A percentile compares a stretch with the other conserved stretches of the same genome.
phyloP scores from a whole-genome alignment of 1,140 invertebrate genomes.

The Hylaeus volcanicus region DNA sequence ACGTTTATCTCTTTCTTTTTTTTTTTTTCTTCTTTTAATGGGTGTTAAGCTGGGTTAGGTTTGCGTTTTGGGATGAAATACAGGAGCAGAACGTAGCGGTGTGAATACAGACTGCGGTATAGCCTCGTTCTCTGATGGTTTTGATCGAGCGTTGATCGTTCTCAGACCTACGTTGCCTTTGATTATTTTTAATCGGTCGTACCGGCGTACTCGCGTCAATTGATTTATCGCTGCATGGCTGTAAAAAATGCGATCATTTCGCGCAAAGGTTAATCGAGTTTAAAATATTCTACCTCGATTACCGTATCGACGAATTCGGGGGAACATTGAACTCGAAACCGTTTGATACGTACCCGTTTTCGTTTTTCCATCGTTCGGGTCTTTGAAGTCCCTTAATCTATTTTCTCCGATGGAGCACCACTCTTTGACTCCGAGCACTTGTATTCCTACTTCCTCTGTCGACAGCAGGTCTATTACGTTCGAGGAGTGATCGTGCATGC shows the following conservation, averaged over 20 bases:
- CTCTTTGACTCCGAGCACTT: not conserved
- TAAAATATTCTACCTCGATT: constrained; percentile 56
- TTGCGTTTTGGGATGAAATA: constrained; percentile 9
- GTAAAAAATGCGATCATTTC: constrained; percentile 56
- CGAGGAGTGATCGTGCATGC: not conserved
- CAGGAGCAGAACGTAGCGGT: not conserved
- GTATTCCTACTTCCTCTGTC: not conserved
- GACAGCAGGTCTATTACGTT: not conserved
- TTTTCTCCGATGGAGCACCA: not conserved
- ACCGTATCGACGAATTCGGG: constrained; percentile 34
- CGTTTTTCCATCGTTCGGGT: not conserved
- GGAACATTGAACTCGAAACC: constrained; percentile 9
- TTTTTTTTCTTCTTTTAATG: not conserved
- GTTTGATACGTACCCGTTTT: constrained; percentile 29
- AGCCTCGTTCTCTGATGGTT: constrained; percentile 37
- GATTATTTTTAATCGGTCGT: constrained; percentile 60
- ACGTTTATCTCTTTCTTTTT: not conserved
- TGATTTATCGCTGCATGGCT: constrained; percentile 52
- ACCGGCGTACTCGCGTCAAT: constrained; percentile 43
- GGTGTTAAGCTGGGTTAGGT: not conserved
- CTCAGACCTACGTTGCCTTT: constrained; percentile 27
- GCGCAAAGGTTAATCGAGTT: constrained; percentile 60
- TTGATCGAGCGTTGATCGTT: constrained; percentile 52
- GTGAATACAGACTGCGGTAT: constrained; percentile 27
- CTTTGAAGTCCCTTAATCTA: not conserved